phyloP scores from a whole-genome alignment of 92 coral and sea anemone species.

The Zoanthus sociatus region DNA sequence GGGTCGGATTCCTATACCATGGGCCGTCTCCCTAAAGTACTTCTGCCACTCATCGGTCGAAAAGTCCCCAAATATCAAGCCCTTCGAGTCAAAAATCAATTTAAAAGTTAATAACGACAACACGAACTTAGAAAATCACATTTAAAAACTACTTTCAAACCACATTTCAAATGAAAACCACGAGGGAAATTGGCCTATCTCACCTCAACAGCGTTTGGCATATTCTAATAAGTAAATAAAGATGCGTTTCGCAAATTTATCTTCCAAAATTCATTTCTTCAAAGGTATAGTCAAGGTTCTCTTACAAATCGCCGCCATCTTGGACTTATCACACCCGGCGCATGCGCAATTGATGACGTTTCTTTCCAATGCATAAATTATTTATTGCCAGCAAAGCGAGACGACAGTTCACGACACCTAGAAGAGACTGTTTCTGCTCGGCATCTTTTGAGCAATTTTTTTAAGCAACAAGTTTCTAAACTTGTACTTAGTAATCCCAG shows the following conservation, averaged over 20 bases:
- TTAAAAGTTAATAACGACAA: not conserved
- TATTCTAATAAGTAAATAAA: constrained; percentile 2
- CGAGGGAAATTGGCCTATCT: not conserved
- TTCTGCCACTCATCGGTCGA: constrained; percentile 84
- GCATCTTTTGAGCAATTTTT: too few relatives aligned
- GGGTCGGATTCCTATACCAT: constrained; percentile 61
- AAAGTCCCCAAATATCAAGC: constrained; percentile 84
- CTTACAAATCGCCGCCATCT: constrained; percentile 32
- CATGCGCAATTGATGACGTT: constrained; percentile 35
- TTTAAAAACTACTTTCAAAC: not conserved
- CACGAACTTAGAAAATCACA: not conserved
- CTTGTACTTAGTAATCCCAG: too few relatives aligned
- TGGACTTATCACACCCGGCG: constrained; percentile 30
- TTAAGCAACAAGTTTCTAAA: too few relatives aligned
- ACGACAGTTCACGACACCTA: too few relatives aligned
- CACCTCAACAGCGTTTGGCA: constrained; percentile 49
- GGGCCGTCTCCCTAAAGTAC: constrained; percentile 69
- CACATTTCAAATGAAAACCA: not conserved
- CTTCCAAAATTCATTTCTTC: not conserved
- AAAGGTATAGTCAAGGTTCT: not conserved
- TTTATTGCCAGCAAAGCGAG: too few relatives aligned
- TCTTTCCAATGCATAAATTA: too few relatives aligned
- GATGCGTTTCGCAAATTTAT: not conserved
- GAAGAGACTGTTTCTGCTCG: too few relatives aligned
- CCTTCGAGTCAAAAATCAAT: constrained; percentile 38